Evolutionary conservation across 2,113 vertebrate genomes (phyloP).

Genomic region (Grammomys dolichurus): DNA sequence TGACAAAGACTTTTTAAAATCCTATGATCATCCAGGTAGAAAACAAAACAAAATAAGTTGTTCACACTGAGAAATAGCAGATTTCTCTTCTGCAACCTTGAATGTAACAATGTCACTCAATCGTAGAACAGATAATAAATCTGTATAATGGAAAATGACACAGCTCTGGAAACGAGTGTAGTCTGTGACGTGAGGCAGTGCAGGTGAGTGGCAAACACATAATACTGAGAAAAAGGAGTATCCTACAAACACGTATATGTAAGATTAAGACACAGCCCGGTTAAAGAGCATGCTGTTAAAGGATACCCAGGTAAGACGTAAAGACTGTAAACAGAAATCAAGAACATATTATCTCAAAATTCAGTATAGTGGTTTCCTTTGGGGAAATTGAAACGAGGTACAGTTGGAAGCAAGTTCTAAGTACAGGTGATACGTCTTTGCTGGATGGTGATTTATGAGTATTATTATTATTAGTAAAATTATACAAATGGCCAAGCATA

Average conservation of each 20-base stretch:
- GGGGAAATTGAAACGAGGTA: neutral
- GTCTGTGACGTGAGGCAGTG: neutral
- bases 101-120: neutral
- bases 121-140: neutral
- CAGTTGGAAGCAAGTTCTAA: neutral
- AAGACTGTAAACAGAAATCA: neutral
- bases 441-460: neutral
- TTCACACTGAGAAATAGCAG: neutral
- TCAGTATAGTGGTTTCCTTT: neutral
- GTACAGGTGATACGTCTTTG: neutral
- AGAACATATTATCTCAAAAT: neutral
- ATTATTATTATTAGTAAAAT: neutral
- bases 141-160: neutral
- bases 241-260: neutral
- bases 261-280: neutral
- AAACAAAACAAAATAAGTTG: conserved; percentile 22
- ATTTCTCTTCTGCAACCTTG: conserved; percentile 9
- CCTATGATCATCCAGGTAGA: neutral
- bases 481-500: neutral
- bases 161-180: neutral
- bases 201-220: neutral
- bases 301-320: neutral
- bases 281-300: neutral
- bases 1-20: neutral
- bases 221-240: neutral